These are phyloP conservation scores for Gisinianus flammeolus DNA, from an alignment of 2,888 invertebrate species.

Conservation along the genomic window DNA sequence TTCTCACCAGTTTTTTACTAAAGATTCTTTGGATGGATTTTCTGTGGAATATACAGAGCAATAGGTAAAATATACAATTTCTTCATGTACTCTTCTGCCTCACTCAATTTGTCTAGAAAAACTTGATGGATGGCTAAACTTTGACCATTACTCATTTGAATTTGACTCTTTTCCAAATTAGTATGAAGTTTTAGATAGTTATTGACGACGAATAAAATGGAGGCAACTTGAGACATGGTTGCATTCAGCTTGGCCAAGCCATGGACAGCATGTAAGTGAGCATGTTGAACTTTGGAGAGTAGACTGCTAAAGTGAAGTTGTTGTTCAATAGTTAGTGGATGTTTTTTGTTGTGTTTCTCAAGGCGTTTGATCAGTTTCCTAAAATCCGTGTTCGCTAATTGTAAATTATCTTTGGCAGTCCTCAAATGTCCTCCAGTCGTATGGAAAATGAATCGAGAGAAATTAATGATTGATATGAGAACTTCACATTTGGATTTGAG, in stretches of 20 bases:
- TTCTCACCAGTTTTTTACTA: neutral
- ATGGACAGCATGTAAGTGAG: neutral
- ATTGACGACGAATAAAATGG: constrained; percentile 13
- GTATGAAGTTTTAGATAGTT: neutral
- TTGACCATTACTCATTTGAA: neutral
- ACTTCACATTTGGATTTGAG: constrained; percentile 1
- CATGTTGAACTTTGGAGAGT: neutral
- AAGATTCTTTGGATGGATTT: neutral
- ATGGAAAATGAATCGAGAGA: neutral
- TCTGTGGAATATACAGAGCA: neutral
- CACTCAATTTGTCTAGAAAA: neutral
- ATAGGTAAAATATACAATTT: constrained; percentile 8
- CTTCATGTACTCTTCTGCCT: constrained; percentile 17
- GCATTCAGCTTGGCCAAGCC: constrained; percentile 7
- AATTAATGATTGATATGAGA: neutral
- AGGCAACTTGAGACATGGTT: neutral
- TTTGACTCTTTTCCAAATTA: neutral
- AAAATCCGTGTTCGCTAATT: neutral
- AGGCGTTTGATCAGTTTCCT: constrained; percentile 9
- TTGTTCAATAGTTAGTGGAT: neutral
- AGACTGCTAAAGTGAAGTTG: constrained; percentile 3
- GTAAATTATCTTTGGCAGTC: neutral
- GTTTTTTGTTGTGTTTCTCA: neutral
- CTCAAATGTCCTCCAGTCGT: neutral
- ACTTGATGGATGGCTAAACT: neutral